A percentile compares a stretch with the other conserved stretches of the same genome.
phyloP scores from a whole-genome alignment of 2,113 vertebrate species.

The Daphoenositta chrysoptera region DNA sequence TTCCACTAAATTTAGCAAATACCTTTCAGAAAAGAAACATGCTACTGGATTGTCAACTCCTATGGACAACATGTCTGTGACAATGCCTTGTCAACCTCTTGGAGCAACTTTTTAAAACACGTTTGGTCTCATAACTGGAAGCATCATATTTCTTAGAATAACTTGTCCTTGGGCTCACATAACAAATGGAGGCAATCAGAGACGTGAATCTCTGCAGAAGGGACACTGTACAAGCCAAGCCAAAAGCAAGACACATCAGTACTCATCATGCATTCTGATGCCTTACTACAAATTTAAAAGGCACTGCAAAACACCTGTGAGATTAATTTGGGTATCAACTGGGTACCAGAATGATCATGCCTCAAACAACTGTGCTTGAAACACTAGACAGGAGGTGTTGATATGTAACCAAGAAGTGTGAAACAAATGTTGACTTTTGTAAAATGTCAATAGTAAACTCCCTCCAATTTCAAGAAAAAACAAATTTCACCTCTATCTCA shows the following conservation, averaged over 20 bases:
- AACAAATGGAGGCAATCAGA: not conserved
- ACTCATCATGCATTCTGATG: not conserved
- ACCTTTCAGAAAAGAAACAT: not conserved
- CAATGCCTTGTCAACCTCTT: not conserved
- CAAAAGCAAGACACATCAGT: not conserved
- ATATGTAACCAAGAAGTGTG: not conserved
- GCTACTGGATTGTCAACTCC: not conserved
- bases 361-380: not conserved
- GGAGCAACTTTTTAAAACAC: not conserved
- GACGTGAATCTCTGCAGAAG: not conserved
- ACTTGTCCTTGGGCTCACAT: not conserved
- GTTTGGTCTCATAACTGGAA: fast-evolving
- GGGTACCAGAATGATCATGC: not conserved
- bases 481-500: not conserved
- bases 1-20: not conserved
- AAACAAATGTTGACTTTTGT: not conserved
- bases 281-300: not conserved
- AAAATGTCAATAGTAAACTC: not conserved
- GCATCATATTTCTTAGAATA: not conserved
- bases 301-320: not conserved
- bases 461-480: not conserved
- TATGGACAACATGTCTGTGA: not conserved
- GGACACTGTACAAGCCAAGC: not conserved
- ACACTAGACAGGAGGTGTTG: not conserved
- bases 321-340: not conserved